A percentile compares a stretch with the other conserved stretches of the same genome.
Conservation (phyloP, 1,140 invertebrate genomes). For the Brachionus plicatilis region DNA sequence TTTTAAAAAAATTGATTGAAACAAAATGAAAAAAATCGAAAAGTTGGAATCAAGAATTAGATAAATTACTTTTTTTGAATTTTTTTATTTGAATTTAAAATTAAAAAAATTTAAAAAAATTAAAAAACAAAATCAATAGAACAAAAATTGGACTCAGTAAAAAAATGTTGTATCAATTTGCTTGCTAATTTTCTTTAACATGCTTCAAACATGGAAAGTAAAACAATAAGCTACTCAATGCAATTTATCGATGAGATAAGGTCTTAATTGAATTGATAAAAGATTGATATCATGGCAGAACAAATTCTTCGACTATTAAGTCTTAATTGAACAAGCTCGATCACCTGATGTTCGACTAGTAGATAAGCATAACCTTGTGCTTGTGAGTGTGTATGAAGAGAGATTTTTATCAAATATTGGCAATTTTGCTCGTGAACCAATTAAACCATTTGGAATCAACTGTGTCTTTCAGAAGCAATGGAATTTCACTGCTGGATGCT, state of each 20-base stretch:
- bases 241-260: background rate
- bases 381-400: background rate
- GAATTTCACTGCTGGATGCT: background rate
- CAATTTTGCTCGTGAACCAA: background rate
- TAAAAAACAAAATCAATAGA: background rate
- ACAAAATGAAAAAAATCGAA: too few species aligned
- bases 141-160: background rate
- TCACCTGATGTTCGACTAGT: background rate
- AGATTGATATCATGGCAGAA: background rate
- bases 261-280: constrained; percentile 22
- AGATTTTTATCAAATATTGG: constrained; percentile 9
- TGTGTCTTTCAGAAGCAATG: background rate
- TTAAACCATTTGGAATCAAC: background rate
- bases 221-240: background rate
- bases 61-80: too few species aligned
- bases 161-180: background rate
- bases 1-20: too few species aligned
- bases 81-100: background rate
- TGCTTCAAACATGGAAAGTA: background rate
- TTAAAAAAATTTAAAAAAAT: background rate
- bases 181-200: too few species aligned
- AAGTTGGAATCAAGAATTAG: background rate
- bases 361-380: background rate
- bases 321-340: background rate
- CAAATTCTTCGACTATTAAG: background rate